These are phyloP conservation scores for Ochotona princeps DNA, from an alignment of 2,113 vertebrate genomes.

Conservation along the genomic window DNA sequence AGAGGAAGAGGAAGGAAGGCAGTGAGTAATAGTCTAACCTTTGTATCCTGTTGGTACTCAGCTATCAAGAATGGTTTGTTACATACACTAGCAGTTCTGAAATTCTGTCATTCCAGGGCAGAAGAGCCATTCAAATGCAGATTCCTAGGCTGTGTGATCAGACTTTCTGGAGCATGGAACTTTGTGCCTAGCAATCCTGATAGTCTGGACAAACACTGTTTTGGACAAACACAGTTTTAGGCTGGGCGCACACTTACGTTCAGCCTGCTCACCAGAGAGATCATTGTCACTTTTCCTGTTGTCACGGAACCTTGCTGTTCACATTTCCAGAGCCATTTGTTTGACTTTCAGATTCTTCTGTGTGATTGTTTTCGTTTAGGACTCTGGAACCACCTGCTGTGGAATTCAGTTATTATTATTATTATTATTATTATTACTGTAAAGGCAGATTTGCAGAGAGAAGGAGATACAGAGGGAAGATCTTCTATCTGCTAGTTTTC, in stretches of 20 bases:
- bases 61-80: background rate
- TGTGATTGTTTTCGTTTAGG: constrained; percentile 42
- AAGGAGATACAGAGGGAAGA: too few species aligned
- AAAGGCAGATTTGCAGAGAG: too few species aligned
- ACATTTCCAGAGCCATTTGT: constrained; percentile 11
- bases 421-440: too few species aligned
- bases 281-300: background rate
- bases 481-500: too few species aligned
- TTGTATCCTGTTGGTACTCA: background rate
- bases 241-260: background rate
- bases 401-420: background rate
- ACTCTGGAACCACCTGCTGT: constrained; percentile 17
- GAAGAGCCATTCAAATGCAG: background rate
- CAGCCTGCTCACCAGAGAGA: background rate
- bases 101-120: background rate
- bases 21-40: background rate
- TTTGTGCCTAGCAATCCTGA: background rate
- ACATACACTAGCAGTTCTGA: background rate
- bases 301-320: constrained; percentile 28
- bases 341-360: background rate
- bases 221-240: background rate
- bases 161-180: background rate
- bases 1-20: background rate
- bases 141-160: background rate
- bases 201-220: background rate